Evolutionary conservation across 2,113 vertebrate genomes (phyloP), one percentile per base, ranked within the genome.

Genomic region (Capreolus pygargus): DNA sequence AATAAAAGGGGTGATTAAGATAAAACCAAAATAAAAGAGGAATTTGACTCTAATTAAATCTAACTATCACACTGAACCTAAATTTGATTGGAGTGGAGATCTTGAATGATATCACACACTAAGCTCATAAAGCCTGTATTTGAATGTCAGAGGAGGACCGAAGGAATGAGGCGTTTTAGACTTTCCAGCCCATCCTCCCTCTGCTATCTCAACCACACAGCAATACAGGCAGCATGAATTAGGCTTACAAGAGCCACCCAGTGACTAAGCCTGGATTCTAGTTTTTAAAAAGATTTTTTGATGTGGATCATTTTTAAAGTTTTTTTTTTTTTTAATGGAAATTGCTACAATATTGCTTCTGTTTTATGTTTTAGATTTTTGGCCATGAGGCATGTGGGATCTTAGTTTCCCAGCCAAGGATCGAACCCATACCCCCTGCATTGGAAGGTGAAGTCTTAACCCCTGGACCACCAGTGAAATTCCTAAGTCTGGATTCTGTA

Each of bases 11-110:
- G 55, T 39, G 54, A 82, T 96, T 87, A 95, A 96, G 94, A 94
- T 88, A 84, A 96, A 95, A 86, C 61, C 54, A 64, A 89, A 96
- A 86, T 91, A 95, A 95, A 95, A 87, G 85, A 92, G 84, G 82
- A 93, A 87, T 88, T 95, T 58, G 85, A 94, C 93, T 94, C 92
- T 81, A 76, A 81, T 95, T 93, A 82, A 60, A 23, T 60, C 28
- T 64, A 87, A 43, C 8, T 91, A 92, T 74, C 57, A 64, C n/a
- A 27, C 2, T 43, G 58, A 95, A 88, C n/a, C 74, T 82, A 52
- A 76, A 78, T 92, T 88, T 94, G 91, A 91, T 58, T 96, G 94
- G 82, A 47, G 74, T 55, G 91, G 95, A 85, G 86, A 91, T 96
- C 74, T 86, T 50, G 58, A 64, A 47, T 36, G 43, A 81, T 39